Percentiles rank a stretch among this genome's conserved stretches.
Conservation (phyloP, 53 echinoderm and acorn worm genomes). For the Zoroaster sp. region DNA sequence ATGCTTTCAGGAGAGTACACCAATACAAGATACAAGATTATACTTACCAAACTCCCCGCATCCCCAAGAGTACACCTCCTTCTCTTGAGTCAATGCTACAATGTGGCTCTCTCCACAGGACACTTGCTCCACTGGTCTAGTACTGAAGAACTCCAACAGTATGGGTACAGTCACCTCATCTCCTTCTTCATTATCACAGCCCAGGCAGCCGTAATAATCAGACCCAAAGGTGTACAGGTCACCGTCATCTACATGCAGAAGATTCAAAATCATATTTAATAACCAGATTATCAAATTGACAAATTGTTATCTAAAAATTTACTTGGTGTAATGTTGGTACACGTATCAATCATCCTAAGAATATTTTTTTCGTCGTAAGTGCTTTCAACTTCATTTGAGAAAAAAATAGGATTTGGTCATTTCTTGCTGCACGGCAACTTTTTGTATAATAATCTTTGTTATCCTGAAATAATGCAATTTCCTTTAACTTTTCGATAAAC, state of each 20-base stretch:
- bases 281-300: too few relatives aligned
- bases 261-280: too few relatives aligned
- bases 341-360: neutral
- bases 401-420: too few relatives aligned
- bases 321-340: neutral
- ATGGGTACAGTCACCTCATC: constrained; percentile 70
- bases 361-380: too few relatives aligned
- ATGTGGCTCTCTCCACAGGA: constrained; percentile 95
- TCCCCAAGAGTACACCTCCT: constrained; percentile 94
- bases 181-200: constrained; percentile 82
- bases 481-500: too few relatives aligned
- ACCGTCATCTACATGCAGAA: constrained; percentile 95
- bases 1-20: too few relatives aligned
- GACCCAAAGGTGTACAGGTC: constrained; percentile 93
- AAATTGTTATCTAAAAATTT: too few relatives aligned
- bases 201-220: constrained; percentile 97
- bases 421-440: too few relatives aligned
- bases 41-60: constrained; percentile 98
- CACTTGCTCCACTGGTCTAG: constrained; percentile 73
- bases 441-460: too few relatives aligned
- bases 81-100: constrained; percentile 78
- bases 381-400: too few relatives aligned
- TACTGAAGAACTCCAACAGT: constrained; percentile 77
- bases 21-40: too few relatives aligned
- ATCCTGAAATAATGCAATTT: too few relatives aligned